Evolutionary conservation across 2,888 invertebrate genomes (phyloP), one percentile per base, ranked within the genome.

Genomic region (Troides oblongomaculatus): DNA sequence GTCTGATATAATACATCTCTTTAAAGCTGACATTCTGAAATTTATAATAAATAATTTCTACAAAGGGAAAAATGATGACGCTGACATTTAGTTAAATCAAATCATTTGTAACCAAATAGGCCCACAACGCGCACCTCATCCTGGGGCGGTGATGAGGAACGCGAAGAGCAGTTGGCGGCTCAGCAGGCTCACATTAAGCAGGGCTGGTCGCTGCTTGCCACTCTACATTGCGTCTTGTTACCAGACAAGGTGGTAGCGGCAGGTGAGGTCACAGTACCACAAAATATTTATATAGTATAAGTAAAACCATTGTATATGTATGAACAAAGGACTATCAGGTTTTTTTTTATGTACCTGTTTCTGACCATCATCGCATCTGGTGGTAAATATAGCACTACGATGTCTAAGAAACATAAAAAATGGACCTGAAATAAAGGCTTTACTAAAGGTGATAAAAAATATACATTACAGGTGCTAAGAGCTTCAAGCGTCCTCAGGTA

Each of bases 141-240:
- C 1, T 95, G 95, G 94, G 95, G 94, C 36, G 94, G 94, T 0
- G 96, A 96, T 75, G 97, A 97, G 80, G 97, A 97, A 79, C 94
- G 95, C 12, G 97, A 97, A 81, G 97, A 97, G 79, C 94, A 96
- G 79, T 94, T 96, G 74, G 96, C 96, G 0, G 97, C 96, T 3
- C 97, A 97, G 78, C 97, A 97, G 82, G 96, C 97, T 0, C 97
- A 98, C 87, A 98, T 98, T 77, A 99, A 98, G 87, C 98, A 99
- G 84, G 99, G 99, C 74, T 99, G 99, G 99, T 98, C 98, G 36
- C 93, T 99, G 25, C 92, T 99, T 68, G 99, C 99, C 0, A 98
- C 99, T 0, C 93, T 99, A 63, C 99, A 99, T 88, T 99, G 99
- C 81, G 98, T 99, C 39, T 93, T 99, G 62, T 91, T 99, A 71